Evolutionary conservation across 1,140 invertebrate genomes (phyloP), one percentile per base, ranked within the genome.

Genomic region (Papilio polytes): DNA sequence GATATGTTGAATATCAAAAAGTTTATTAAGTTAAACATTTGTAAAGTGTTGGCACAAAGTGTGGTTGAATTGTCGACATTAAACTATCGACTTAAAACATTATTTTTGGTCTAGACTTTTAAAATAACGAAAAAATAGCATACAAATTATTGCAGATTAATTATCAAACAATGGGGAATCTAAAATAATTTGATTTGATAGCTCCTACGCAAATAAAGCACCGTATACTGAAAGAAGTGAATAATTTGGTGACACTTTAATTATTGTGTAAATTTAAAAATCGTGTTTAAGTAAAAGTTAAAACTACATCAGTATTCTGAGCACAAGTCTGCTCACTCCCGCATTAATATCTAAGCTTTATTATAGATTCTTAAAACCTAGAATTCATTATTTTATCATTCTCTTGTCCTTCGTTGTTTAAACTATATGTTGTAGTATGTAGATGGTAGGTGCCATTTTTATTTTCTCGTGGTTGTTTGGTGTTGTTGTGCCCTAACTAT

Each of bases 31-130:
- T 85, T 86, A 89, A 93, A 84, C 88, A 85, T 66, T 53, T 82
- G 44, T 85, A 87, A 88, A 87, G 85, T 82, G 87, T 94, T 94
- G 92, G 92, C 92, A 94, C 92, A 89, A 90, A 87, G 88, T 89
- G 89, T 85, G 82, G 80, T 83, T 76, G n/a, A 22, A 3, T 76
- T 76, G 44, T n/a, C 22, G 63, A 70, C 63, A 31, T 12, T 36
- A 70, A 70, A 31, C 15, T 56, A 26, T 26, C 20, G 59, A 26
- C 20, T 12, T 63, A 63, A 22, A 63, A 63, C 10, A 70, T 70
- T 15, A 13, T 26, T 63, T 63, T 70, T 15, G 12, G 26, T 70
- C 22, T 70, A 12, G 26, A 15, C 31, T 70, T 70, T 70, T 12
- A 36, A 31, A 31, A 70, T 70, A 13, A 70, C 6, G 10, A 36